These are phyloP conservation scores for Parapristionchus giblindavisi DNA, from an alignment of 2,888 invertebrate species.

Conservation along the genomic window DNA sequence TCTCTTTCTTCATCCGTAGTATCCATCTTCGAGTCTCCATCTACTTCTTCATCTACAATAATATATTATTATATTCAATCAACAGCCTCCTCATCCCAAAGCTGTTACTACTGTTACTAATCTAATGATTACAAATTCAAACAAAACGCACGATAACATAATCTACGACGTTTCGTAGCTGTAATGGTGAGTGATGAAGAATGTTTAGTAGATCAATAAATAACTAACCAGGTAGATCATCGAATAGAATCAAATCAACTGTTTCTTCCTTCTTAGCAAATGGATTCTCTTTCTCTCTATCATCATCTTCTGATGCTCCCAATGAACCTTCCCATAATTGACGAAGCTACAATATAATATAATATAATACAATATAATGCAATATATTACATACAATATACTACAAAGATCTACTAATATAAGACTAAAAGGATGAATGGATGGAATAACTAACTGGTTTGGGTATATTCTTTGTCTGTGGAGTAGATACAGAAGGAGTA, in stretches of 20 bases:
- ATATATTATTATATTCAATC: background rate
- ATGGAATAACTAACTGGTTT: constrained; percentile 28
- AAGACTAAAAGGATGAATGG: no score
- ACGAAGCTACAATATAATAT: constrained; percentile 18
- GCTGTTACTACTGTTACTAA: background rate
- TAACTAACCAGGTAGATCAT: constrained; percentile 6
- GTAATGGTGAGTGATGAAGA: background rate
- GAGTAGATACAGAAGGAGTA: background rate
- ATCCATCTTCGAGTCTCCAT: background rate
- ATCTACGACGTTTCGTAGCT: constrained; percentile 4
- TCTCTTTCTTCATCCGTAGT: constrained; percentile 5
- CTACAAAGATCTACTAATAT: background rate
- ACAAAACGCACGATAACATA: background rate
- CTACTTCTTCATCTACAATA: background rate
- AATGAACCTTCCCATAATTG: constrained; percentile 26
- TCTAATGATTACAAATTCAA: background rate
- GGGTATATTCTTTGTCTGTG: constrained; percentile 13
- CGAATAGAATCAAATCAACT: constrained; percentile 30
- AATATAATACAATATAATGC: no score
- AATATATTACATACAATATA: background rate
- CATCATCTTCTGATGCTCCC: constrained; percentile 56
- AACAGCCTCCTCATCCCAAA: background rate
- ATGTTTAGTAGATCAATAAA: background rate
- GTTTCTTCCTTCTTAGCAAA: constrained; percentile 33
- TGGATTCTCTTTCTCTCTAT: constrained; percentile 43